Evolutionary conservation across 2,113 vertebrate species (phyloP).

Genomic region (Gadus macrocephalus): DNA sequence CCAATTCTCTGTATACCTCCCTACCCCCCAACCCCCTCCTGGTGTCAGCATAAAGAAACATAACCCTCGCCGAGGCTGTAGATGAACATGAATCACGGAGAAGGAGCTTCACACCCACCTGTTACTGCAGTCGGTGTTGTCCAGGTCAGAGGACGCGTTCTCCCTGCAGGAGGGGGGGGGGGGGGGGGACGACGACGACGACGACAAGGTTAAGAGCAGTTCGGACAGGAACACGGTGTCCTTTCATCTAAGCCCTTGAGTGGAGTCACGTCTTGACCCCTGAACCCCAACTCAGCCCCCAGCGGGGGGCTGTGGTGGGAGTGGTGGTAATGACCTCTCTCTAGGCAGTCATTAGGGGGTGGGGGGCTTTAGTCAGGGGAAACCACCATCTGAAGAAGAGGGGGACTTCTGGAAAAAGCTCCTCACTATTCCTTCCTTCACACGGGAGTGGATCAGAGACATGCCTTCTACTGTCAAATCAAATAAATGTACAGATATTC

Average conservation of each 20-base stretch:
- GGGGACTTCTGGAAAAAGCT: no score
- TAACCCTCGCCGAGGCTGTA: neutral
- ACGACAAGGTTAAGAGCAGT: neutral
- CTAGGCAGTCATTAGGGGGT: constrained; percentile 27
- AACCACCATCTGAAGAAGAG: no score
- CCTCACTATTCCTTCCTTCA: no score
- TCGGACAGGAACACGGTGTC: neutral
- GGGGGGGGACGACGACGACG: no score
- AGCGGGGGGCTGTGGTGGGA: neutral
- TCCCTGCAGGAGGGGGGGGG: constrained; percentile 48
- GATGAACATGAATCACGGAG: neutral
- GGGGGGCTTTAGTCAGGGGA: constrained; percentile 17
- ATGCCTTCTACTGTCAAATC: no score
- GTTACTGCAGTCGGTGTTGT: constrained; percentile 45
- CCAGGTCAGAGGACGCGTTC: constrained; percentile 42
- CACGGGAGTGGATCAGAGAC: no score
- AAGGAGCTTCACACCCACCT: constrained; percentile 51
- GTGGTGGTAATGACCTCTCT: constrained; percentile 42
- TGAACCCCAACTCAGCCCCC: constrained; percentile 11
- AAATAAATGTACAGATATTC: no score
- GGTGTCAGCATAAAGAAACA: neutral
- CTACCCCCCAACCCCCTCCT: no score
- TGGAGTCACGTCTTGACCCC: neutral
- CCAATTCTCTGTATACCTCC: neutral
- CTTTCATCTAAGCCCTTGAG: neutral